phyloP scores from a whole-genome alignment of 2,888 invertebrate genomes.

The Ophion obscuratus region DNA sequence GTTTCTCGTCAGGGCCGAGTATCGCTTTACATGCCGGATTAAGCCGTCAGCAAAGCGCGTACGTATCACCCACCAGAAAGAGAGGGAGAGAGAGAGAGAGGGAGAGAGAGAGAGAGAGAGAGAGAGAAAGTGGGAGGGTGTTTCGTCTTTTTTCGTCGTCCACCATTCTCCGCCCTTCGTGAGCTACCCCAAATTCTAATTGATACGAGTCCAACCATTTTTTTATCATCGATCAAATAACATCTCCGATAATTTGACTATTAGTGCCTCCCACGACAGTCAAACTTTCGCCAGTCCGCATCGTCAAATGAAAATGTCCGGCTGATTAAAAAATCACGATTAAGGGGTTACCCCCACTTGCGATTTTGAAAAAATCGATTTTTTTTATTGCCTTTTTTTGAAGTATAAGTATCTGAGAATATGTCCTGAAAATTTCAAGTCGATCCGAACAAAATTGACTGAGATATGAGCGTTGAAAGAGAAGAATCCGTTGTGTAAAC shows the following conservation, averaged over 20 bases:
- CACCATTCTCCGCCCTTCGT: conserved; percentile 51
- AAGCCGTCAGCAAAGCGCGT: conserved; percentile 74
- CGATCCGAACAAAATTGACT: no score
- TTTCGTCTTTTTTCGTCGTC: conserved; percentile 41
- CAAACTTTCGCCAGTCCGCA: neutral
- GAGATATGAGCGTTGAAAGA: no score
- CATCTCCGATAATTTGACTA: conserved; percentile 10
- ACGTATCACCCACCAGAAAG: conserved; percentile 43
- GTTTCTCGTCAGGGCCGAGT: conserved; percentile 77
- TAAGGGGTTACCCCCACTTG: no score
- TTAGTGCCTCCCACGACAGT: neutral
- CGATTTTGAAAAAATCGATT: no score
- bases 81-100: conserved; percentile 8
- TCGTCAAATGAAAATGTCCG: neutral
- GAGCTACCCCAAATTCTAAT: conserved; percentile 62
- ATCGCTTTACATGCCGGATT: conserved; percentile 78
- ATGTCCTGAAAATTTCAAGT: no score
- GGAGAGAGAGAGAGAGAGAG: conserved; percentile 16
- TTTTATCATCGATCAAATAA: conserved; percentile 43
- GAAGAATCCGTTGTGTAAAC: no score
- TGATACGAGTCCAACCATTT: conserved; percentile 52
- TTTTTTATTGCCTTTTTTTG: no score
- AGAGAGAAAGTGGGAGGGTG: conserved; percentile 12
- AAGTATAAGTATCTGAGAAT: no score
- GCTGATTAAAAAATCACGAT: neutral